Conservation (phyloP, 2,888 invertebrate genomes). For the Stenodema calcarata region DNA sequence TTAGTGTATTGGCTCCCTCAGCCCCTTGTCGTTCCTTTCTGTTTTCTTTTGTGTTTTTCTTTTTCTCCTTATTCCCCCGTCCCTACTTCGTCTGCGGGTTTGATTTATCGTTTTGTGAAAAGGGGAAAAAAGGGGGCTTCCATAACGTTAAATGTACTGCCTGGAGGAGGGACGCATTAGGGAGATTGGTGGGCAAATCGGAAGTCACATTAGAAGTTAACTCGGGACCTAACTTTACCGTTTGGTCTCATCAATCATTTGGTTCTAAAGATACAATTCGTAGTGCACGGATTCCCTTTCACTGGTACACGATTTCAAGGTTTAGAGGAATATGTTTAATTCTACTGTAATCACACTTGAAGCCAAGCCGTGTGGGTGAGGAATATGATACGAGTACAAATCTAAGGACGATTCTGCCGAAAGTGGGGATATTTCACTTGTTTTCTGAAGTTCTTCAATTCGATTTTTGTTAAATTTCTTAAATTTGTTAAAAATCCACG, state of each 20-base stretch:
- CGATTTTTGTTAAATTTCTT: no score
- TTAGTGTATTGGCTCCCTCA: conserved; percentile 40
- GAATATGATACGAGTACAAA: no score
- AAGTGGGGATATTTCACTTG: no score
- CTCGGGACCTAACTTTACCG: background rate
- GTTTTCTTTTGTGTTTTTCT: background rate
- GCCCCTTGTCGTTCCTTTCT: conserved; percentile 12
- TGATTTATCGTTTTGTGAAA: conserved; percentile 4
- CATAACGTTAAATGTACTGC: background rate
- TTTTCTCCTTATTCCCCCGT: background rate
- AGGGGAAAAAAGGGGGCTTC: background rate
- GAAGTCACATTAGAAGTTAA: background rate
- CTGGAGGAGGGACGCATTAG: conserved; percentile 1
- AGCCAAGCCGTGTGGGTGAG: no score
- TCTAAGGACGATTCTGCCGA: no score
- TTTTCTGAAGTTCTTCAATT: no score
- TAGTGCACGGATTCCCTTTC: background rate
- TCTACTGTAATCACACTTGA: no score
- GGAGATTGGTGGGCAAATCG: conserved; percentile 17
- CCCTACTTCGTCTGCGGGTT: background rate
- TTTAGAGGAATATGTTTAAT: no score
- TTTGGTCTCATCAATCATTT: background rate
- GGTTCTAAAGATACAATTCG: background rate
- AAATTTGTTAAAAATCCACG: no score
- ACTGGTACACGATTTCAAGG: no score